A percentile compares a stretch with the other conserved stretches of the same genome.
These are phyloP conservation scores for Psix sp. DNA, from an alignment of 1,140 invertebrate genomes.

Conservation along the genomic window DNA sequence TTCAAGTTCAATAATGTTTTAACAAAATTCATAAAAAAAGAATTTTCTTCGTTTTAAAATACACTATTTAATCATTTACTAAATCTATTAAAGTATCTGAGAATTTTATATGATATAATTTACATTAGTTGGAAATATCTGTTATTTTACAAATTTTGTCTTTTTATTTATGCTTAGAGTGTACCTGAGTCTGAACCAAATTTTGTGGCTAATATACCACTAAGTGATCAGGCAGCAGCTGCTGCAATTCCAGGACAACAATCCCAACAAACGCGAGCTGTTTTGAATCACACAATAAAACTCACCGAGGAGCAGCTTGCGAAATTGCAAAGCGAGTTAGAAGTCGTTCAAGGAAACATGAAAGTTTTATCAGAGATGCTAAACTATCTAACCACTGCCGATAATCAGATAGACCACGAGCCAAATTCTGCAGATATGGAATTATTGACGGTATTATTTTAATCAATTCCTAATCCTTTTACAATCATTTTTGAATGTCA, in stretches of 20 bases:
- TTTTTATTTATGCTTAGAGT: conserved; percentile 72
- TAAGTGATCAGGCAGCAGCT: conserved; percentile 54
- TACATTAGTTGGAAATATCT: too few relatives aligned
- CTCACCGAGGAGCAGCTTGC: conserved; percentile 89
- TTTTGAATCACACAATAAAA: conserved; percentile 69
- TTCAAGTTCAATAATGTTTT: too few relatives aligned
- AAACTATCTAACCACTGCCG: conserved; percentile 85
- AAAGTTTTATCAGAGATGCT: conserved; percentile 96
- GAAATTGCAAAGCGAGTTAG: conserved; percentile 93
- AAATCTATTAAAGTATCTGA: too few relatives aligned
- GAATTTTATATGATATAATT: too few relatives aligned
- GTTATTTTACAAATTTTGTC: too few relatives aligned
- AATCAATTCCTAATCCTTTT: background rate
- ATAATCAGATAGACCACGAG: conserved; percentile 71
- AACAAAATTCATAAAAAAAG: too few relatives aligned
- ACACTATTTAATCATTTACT: too few relatives aligned
- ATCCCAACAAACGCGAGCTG: conserved; percentile 13
- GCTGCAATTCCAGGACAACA: conserved; percentile 30
- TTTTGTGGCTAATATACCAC: conserved; percentile 19
- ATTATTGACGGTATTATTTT: conserved; percentile 79
- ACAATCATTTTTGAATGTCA: too few relatives aligned
- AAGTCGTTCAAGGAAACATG: conserved; percentile 96
- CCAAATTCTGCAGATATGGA: conserved; percentile 85
- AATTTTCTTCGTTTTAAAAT: too few relatives aligned
- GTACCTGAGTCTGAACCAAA: conserved; percentile 76